Evolutionary conservation across 1,140 invertebrate genomes (phyloP).

Genomic region (Psix sp.): DNA sequence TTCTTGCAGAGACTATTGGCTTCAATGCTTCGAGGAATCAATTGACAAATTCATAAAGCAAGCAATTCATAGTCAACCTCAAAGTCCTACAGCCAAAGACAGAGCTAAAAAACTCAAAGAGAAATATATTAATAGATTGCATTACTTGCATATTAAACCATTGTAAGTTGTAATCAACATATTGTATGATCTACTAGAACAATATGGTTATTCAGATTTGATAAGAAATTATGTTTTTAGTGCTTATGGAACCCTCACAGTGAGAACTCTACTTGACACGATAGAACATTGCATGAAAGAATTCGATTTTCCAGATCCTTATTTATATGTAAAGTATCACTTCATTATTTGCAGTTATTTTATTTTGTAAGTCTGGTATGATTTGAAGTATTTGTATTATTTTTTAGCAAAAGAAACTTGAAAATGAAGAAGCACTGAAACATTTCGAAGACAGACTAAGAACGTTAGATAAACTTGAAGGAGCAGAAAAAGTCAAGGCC

Average conservation of each 20-base stretch:
- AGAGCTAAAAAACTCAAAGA: slow-evolving; percentile 89
- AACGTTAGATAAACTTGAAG: slow-evolving; percentile 78
- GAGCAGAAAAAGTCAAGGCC: slow-evolving; percentile 78
- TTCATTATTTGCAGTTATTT: slow-evolving; percentile 62
- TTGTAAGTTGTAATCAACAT: slow-evolving; percentile 79
- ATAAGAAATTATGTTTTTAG: slow-evolving; percentile 73
- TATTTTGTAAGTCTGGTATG: too few relatives aligned
- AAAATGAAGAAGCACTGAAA: slow-evolving; percentile 82
- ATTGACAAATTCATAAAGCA: slow-evolving; percentile 85
- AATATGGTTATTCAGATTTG: neutral
- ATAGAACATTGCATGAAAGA: slow-evolving; percentile 94
- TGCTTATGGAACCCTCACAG: slow-evolving; percentile 90
- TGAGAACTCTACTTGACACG: slow-evolving; percentile 92
- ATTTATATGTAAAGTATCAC: slow-evolving; percentile 82
- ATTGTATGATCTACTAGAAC: slow-evolving; percentile 9
- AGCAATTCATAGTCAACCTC: slow-evolving; percentile 86
- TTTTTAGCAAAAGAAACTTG: slow-evolving; percentile 82
- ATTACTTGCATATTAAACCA: slow-evolving; percentile 87
- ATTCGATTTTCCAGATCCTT: slow-evolving; percentile 95
- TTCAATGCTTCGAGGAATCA: slow-evolving; percentile 91
- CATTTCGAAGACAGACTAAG: slow-evolving; percentile 77
- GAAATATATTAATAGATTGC: slow-evolving; percentile 88
- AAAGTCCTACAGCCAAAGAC: slow-evolving; percentile 84
- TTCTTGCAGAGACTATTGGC: slow-evolving; percentile 88
- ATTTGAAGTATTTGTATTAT: slow-evolving; percentile 6